phyloP scores from a whole-genome alignment of 2,888 invertebrate genomes.

The Thera britannica region DNA sequence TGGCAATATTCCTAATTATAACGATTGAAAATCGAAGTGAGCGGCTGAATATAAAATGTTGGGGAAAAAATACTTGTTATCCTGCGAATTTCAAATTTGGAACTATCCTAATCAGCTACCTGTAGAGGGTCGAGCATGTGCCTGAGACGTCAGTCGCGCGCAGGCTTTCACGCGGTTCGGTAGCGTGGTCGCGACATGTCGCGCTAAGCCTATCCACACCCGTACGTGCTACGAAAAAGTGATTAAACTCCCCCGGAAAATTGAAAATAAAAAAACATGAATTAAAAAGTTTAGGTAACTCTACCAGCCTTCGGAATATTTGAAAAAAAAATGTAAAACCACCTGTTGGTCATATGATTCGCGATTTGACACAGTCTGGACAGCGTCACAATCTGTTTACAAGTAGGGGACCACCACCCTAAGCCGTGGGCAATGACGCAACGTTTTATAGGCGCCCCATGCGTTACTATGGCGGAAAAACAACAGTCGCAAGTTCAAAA shows the following conservation, averaged over 20 bases:
- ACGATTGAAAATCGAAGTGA: constrained; percentile 9
- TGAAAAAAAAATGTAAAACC: constrained; percentile 49
- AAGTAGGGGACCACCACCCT: constrained; percentile 68
- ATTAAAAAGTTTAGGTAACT: constrained; percentile 7
- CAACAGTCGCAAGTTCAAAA: constrained; percentile 73
- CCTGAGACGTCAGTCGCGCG: constrained; percentile 76
- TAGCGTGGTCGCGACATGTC: constrained; percentile 66
- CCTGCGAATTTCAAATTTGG: constrained; percentile 63
- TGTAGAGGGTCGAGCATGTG: constrained; percentile 74
- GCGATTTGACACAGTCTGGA: constrained; percentile 72
- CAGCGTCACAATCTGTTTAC: constrained; percentile 82
- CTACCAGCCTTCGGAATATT: constrained; percentile 27
- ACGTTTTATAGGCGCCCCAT: constrained; percentile 73
- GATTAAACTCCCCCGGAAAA: constrained; percentile 43
- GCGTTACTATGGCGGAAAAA: constrained; percentile 81
- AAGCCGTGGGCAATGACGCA: constrained; percentile 72
- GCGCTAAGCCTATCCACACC: constrained; percentile 55
- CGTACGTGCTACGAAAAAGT: constrained; percentile 53
- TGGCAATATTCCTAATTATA: constrained; percentile 14
- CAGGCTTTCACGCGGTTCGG: constrained; percentile 79
- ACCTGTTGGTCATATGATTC: constrained; percentile 76
- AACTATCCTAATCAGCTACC: constrained; percentile 74
- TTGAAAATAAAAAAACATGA: constrained; percentile 37
- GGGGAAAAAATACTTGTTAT: constrained; percentile 46
- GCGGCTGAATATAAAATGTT: constrained; percentile 33